Base-by-base conservation (phyloP, 2,888 invertebrate species). In the Epirrhoe alternata region DNA sequence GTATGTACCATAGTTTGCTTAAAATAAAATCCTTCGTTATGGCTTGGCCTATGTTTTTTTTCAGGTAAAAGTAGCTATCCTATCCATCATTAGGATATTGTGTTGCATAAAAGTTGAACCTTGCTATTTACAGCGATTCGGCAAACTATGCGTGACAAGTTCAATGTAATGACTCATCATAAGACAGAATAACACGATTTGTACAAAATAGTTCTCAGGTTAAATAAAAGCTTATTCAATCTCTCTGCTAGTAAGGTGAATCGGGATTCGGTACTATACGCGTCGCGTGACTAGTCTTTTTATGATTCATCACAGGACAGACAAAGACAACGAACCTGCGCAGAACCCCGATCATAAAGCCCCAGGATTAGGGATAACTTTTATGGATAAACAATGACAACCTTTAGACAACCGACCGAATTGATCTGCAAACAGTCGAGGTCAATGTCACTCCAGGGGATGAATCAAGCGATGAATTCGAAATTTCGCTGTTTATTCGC, bases 381-480 rank as follows among this genome's bases (percentile, higher is more conserved):
- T 42, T 42, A 42, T 42, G 8, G 8, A 45, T 42, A 52, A 35
- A 60, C 52, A 60, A 31, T 30, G 12, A 4, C 10, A 12, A 42
- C 38, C 38, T 42, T 42, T 42, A 42, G 12, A 42, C 38, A 42
- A 12, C 38, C 38, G 3, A 12, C 38, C 38, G 3, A 42, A 42
- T 10, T 42, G 33, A 33, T 33, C 33, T 33, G 12, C 12, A 8
- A 42, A 42, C 38, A 5, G 12, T 42, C 12, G 12, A 42, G 38
- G 12, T 42, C 38, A 42, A 42, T 42, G 38, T 42, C 12, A 42
- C 12, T 42, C 12, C 38, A 10, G 10, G 12, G n/a, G n/a, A n/a
- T n/a, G n/a, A n/a, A n/a, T n/a, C n/a, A n/a, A n/a, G n/a, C n/a
- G n/a, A n/a, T n/a, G n/a, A n/a, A n/a, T n/a, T n/a, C n/a, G n/a